Percentiles rank a stretch among this genome's conserved stretches.
phyloP scores from a whole-genome alignment of 2,888 invertebrate species.

The Adineta ricciae region DNA sequence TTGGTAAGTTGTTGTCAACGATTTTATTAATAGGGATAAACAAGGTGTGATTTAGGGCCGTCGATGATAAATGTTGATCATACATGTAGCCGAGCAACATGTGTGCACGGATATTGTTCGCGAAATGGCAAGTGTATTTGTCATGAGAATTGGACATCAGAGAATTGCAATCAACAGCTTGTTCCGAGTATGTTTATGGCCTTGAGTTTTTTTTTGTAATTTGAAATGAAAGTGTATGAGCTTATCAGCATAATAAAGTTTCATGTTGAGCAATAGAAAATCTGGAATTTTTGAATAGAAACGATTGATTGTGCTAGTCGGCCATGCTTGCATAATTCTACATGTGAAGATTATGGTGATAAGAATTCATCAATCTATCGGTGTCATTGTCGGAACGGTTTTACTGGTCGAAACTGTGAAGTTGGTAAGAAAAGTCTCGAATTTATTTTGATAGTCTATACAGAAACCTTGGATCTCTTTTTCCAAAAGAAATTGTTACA shows the following conservation, averaged over 20 bases:
- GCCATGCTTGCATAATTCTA: constrained; percentile 20
- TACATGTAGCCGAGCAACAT: not conserved
- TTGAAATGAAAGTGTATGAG: not conserved
- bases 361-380: constrained; percentile 6
- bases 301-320: not conserved
- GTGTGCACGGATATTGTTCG: not conserved
- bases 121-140: constrained; percentile 22
- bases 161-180: constrained; percentile 22
- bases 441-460: no score
- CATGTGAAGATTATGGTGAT: not conserved
- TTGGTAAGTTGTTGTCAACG: not conserved
- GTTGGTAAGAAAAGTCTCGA: not conserved
- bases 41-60: not conserved
- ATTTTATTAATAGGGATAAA: not conserved
- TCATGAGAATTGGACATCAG: constrained; percentile 16
- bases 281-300: not conserved
- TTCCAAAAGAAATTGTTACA: not conserved
- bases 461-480: not conserved
- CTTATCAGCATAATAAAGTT: no score
- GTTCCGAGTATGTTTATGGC: not conserved
- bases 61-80: not conserved
- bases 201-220: no score
- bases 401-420: constrained; percentile 36
- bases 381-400: constrained; percentile 33
- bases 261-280: no score